Evolutionary conservation across 2,888 invertebrate species (phyloP), one percentile per base, ranked within the genome.

Genomic region (Acrobeloides nanus): DNA sequence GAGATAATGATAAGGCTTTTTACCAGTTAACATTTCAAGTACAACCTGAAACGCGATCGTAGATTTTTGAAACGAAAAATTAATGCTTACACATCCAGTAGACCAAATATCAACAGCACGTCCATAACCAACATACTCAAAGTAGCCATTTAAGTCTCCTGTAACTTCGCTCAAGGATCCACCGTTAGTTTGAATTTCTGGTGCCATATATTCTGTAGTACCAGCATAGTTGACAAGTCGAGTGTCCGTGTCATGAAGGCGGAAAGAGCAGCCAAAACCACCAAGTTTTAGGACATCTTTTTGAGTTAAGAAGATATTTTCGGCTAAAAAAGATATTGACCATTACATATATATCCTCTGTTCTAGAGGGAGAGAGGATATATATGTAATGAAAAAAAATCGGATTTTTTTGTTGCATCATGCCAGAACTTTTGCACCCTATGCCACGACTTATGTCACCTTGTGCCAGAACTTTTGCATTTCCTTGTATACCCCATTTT

Each of bases 201-300:
- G 92, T 0, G 90, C 92, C 90, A 92, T 93, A 75, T 89, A 93
- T 42, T 89, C 89, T 78, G 89, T 87, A 0, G 92, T 92, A 57
- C 55, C 55, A 26, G 46, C 44, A 23, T 44, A 38, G 5, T 27
- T 26, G 12, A 38, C 23, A 6, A 46, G 18, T 83, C 32, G 35
- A 1, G 88, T 89, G 46, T 83, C 83, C 70, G 86, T 84, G 29
- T 85, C 85, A 73, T 87, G 85, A 61, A 92, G 85, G 78, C 89
- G 86, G 1, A 87, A 87, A 12, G 89, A 88, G 57, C 88, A 88
- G 0, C 90, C 92, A 78, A 92, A 92, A 79, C 92, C 92, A 1
- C 92, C 92, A 62, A 92, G 81, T 78, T 92, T 92, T 56, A 92
- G 78, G 40, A 68, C 66, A 21, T 58, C 38, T 21, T 54, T 46